Base-by-base conservation (phyloP, 2,888 invertebrate genomes). In the Pristionchus fissidentatus region DNA sequence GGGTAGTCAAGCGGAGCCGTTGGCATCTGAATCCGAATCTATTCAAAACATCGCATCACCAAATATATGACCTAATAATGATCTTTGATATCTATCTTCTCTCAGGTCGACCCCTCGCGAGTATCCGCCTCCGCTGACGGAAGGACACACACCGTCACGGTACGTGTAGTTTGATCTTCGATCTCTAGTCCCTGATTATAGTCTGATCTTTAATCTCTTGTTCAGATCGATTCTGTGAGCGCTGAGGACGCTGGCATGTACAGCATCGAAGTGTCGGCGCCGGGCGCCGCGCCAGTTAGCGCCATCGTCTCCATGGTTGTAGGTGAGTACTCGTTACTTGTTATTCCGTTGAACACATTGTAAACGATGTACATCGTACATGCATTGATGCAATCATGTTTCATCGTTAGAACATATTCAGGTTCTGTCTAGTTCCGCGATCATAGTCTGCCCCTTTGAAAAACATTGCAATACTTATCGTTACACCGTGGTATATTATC, bases 161-260 rank as follows among this genome's bases (percentile, higher is more conserved):
- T 79, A 26, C 19, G 57, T 22, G 7, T 43, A 7, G 22, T 0
- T 38, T 57, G 35, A 57, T 79, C 79, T 52, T 38, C 38, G 55
- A 35, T 79, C 79, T 57, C 26, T 79, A 38, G 38, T 79, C 62
- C 62, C 79, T 26, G 29, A 26, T 19, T n/a, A n/a, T n/a, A n/a
- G n/a, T n/a, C n/a, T n/a, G 55, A 35, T 79, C 79, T 57, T 41
- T 79, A 38, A 57, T 79, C 62, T 81, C 79, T 26, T 46, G 41
- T 19, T n/a, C 70, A 83, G 83, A 83, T 83, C 73, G 70, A 49
- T 13, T 83, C 70, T 0, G 73, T 70, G 22, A 41, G 97, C 95
- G 97, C 97, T 0, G 97, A 98, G 94, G 96, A 97, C 93, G 94
- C 95, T 92, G 98, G 97, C 85, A 96, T 96, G 22, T 98, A 98